Conservation (phyloP, 2,888 invertebrate genomes). For the Saturnia japonica region DNA sequence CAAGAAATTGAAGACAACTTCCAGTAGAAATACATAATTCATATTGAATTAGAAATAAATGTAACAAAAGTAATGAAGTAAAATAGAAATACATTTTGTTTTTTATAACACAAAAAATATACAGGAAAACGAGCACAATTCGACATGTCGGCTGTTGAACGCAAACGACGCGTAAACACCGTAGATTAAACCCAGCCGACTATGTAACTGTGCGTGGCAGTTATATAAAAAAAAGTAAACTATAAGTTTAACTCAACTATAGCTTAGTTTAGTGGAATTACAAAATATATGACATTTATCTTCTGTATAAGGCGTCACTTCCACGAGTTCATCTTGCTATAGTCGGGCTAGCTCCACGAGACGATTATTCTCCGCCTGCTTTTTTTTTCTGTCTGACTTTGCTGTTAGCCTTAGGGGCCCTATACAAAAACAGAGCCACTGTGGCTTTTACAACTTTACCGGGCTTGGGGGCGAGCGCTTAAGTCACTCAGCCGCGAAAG, state of each 20-base stretch:
- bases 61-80: background rate
- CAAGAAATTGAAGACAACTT: background rate
- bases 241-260: conserved; percentile 28
- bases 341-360: too few species aligned
- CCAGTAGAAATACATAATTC: background rate
- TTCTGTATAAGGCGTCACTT: too few species aligned
- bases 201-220: conserved; percentile 53
- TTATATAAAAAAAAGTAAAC: conserved; percentile 36
- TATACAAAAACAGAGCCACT: too few species aligned
- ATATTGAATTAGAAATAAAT: background rate
- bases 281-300: background rate
- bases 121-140: conserved; percentile 51
- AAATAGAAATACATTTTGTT: conserved; percentile 1
- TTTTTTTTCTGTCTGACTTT: too few species aligned
- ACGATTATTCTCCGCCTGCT: too few species aligned
- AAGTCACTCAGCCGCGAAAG: too few species aligned
- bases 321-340: too few species aligned
- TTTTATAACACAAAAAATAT: conserved; percentile 31
- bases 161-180: conserved; percentile 65
- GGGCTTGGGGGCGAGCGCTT: too few species aligned
- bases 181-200: conserved; percentile 63
- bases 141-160: conserved; percentile 55
- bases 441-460: too few species aligned
- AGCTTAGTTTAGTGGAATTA: conserved; percentile 15
- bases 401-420: too few species aligned